Percentiles rank a stretch among this genome's conserved stretches.
Conservation (phyloP, 1,140 invertebrate species). For the Diorhabda elongata region DNA sequence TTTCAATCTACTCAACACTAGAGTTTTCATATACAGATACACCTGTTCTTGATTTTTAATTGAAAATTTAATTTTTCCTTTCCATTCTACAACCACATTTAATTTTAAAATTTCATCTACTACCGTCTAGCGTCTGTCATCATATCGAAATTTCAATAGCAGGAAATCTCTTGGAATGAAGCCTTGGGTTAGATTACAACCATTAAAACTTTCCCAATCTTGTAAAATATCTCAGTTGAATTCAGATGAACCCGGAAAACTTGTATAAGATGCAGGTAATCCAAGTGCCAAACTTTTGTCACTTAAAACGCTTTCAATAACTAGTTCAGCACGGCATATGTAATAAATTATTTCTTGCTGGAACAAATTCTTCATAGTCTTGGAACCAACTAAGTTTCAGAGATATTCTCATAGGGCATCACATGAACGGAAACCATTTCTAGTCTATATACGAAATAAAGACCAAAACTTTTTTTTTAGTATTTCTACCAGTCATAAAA, state of each 20-base stretch:
- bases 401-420: too few relatives aligned
- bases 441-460: too few relatives aligned
- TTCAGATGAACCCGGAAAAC: neutral
- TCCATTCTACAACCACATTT: too few relatives aligned
- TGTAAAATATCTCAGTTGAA: constrained; percentile 1
- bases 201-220: constrained; percentile 1
- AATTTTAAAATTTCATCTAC: too few relatives aligned
- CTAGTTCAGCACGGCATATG: neutral
- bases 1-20: too few relatives aligned
- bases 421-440: too few relatives aligned
- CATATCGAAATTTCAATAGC: neutral
- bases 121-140: neutral
- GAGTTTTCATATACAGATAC: too few relatives aligned
- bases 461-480: too few relatives aligned
- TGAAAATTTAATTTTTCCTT: too few relatives aligned
- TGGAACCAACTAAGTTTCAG: neutral
- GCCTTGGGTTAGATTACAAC: neutral
- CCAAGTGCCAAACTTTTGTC: neutral
- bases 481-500: too few relatives aligned
- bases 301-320: constrained; percentile 2
- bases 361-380: neutral
- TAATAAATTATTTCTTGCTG: neutral
- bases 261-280: neutral
- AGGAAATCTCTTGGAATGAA: neutral
- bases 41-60: too few relatives aligned